These are phyloP conservation scores for Drosophila tanythrix DNA, from an alignment of 2,888 invertebrate species.

Conservation along the genomic window DNA sequence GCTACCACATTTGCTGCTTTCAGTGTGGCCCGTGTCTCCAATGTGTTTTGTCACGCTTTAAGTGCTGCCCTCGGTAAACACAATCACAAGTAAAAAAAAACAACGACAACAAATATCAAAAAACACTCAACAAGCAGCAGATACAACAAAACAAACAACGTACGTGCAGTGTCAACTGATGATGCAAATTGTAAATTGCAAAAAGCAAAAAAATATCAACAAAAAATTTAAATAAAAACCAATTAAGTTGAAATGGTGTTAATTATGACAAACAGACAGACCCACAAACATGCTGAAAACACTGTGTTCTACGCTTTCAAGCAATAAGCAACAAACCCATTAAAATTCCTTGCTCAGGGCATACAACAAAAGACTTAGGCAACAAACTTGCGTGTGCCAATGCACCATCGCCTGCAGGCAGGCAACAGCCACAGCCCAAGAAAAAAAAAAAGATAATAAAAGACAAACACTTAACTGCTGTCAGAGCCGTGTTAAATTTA, in stretches of 20 bases:
- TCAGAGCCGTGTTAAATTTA: constrained; percentile 78
- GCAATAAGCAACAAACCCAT: constrained; percentile 24
- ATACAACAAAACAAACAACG: constrained; percentile 41
- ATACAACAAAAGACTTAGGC: constrained; percentile 73
- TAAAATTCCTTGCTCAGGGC: constrained; percentile 51
- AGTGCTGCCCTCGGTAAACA: constrained; percentile 68
- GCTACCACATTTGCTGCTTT: constrained; percentile 82
- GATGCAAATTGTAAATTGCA: constrained; percentile 35
- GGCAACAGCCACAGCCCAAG: constrained; percentile 43
- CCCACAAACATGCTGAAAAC: constrained; percentile 4
- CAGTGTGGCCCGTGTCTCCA: constrained; percentile 85
- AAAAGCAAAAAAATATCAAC: constrained; percentile 15
- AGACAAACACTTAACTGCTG: constrained; percentile 55
- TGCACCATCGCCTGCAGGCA: constrained; percentile 57
- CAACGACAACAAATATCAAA: constrained; percentile 15
- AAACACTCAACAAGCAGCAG: constrained; percentile 24
- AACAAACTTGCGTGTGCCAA: constrained; percentile 75
- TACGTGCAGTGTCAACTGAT: constrained; percentile 65
- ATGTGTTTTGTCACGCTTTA: constrained; percentile 84
- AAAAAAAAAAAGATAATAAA: constrained; percentile 16
- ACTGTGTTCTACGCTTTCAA: constrained; percentile 23
- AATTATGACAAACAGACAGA: constrained; percentile 32
- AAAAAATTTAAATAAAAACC: not conserved
- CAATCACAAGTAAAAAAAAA: constrained; percentile 10
- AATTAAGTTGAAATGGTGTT: constrained; percentile 41